These are phyloP conservation scores for Laticauda laticaudata DNA, from an alignment of 2,113 vertebrate genomes.

Conservation along the genomic window DNA sequence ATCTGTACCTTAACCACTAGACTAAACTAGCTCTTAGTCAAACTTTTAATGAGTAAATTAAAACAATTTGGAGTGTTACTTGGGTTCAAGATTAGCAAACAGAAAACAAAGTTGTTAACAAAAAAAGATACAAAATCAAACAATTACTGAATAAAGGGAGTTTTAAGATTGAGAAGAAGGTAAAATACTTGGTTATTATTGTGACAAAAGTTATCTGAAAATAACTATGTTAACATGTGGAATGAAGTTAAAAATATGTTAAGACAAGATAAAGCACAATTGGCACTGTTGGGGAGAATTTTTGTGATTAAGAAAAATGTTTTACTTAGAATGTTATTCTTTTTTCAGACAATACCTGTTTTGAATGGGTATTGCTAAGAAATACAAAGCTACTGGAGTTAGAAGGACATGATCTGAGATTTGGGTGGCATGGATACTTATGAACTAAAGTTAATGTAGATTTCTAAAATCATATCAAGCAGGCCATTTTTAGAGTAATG, in stretches of 20 bases:
- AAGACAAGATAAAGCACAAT: not conserved
- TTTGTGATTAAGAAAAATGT: not conserved
- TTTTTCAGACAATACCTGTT: not conserved
- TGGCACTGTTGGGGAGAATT: not conserved
- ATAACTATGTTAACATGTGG: not conserved
- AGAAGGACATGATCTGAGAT: not conserved
- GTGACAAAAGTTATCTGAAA: not conserved
- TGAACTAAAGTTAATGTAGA: not conserved
- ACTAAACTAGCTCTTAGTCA: not conserved
- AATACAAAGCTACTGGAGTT: not conserved
- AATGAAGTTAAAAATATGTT: not conserved
- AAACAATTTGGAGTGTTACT: not conserved
- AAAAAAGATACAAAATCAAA: not conserved
- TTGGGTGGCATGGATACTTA: not conserved
- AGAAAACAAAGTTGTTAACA: not conserved
- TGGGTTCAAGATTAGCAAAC: not conserved
- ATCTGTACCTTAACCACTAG: not conserved
- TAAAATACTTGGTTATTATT: not conserved
- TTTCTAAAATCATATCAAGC: not conserved
- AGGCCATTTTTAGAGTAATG: not conserved
- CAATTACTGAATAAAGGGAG: not conserved
- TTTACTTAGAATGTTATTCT: not conserved
- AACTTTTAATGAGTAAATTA: not conserved
- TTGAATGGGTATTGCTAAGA: not conserved
- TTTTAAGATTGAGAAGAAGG: not conserved